Percentiles rank a stretch among this genome's conserved stretches.
Evolutionary conservation across 2,888 invertebrate species (phyloP).

Genomic region (Cordilura impudica): DNA sequence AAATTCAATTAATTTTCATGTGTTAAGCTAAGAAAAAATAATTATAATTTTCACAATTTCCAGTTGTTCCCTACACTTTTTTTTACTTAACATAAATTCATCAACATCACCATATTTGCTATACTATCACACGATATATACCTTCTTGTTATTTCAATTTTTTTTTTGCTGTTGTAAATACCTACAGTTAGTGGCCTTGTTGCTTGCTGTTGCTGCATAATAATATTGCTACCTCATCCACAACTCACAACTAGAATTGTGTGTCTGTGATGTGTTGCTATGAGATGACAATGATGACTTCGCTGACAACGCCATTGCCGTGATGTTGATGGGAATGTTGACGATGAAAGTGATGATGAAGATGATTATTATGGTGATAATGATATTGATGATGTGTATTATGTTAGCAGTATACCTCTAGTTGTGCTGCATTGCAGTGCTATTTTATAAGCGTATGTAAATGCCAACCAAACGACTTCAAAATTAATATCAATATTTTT

Average conservation of each 20-base stretch:
- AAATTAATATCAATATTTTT: slow-evolving; percentile 24
- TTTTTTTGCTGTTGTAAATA: neutral
- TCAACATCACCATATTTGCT: neutral
- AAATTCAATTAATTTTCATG: too few relatives aligned
- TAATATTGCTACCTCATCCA: neutral
- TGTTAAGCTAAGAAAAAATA: neutral
- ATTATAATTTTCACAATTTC: neutral
- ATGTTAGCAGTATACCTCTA: slow-evolving; percentile 6
- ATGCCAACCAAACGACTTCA: slow-evolving; percentile 28
- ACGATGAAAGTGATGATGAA: neutral
- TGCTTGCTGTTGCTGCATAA: neutral
- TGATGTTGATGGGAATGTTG: neutral
- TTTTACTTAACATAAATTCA: neutral
- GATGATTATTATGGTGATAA: neutral
- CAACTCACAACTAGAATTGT: neutral
- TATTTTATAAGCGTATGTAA: too few relatives aligned
- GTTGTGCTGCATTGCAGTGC: slow-evolving; percentile 25
- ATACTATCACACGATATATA: neutral
- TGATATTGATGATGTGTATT: neutral
- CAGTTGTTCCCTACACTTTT: neutral
- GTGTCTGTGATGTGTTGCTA: neutral
- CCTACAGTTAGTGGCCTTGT: neutral
- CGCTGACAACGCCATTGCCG: neutral
- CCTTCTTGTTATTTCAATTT: neutral
- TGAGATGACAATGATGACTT: neutral